phyloP scores from a whole-genome alignment of 2,888 invertebrate species.

The Athalia cordata region DNA sequence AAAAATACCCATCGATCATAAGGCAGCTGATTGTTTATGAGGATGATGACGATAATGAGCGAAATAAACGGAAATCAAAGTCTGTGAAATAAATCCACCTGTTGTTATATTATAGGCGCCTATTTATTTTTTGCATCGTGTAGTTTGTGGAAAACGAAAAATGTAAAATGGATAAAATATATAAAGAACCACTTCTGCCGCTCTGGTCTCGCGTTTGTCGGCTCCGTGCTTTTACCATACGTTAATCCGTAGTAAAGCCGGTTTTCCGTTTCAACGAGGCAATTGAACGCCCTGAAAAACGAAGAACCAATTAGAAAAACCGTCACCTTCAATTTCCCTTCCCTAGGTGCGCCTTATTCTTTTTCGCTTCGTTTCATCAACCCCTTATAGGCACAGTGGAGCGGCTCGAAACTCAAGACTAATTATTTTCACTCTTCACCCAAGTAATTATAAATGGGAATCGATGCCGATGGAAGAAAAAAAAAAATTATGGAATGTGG shows the following conservation, averaged over 20 bases:
- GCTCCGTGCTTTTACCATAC: background rate
- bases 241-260: background rate
- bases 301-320: constrained; percentile 24
- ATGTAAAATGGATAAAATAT: background rate
- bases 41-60: background rate
- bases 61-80: background rate
- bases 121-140: too few relatives aligned
- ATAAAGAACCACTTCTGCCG: background rate
- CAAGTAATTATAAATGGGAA: background rate
- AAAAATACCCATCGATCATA: too few relatives aligned
- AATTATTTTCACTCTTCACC: constrained; percentile 6
- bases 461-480: background rate
- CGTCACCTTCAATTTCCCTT: constrained; percentile 25
- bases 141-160: too few relatives aligned
- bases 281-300: constrained; percentile 27
- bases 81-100: constrained; percentile 4
- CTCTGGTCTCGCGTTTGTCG: background rate
- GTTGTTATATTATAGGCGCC: background rate
- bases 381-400: background rate
- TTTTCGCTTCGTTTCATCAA: background rate
- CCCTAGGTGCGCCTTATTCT: background rate
- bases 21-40: too few relatives aligned
- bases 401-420: background rate
- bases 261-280: background rate
- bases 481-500: background rate